phyloP scores from a whole-genome alignment of 2,888 invertebrate genomes.

The Spisula subtruncata region DNA sequence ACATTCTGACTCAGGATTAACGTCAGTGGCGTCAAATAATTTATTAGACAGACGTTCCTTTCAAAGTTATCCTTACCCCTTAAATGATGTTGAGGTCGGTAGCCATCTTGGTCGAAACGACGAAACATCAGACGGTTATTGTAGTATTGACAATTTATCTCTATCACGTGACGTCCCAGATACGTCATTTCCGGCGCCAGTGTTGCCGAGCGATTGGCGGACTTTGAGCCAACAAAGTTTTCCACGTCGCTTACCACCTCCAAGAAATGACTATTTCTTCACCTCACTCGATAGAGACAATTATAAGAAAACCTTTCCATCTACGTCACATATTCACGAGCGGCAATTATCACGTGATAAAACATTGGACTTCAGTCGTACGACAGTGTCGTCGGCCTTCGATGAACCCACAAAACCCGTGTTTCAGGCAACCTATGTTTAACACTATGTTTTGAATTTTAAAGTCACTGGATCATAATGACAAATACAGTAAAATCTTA shows the following conservation, averaged over 20 bases:
- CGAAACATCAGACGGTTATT: constrained; percentile 72
- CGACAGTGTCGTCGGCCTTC: constrained; percentile 55
- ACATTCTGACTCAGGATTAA: constrained; percentile 55
- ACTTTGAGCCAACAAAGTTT: constrained; percentile 47
- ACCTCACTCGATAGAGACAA: constrained; percentile 44
- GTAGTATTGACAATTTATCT: constrained; percentile 71
- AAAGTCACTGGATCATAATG: neutral
- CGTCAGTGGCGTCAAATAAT: constrained; percentile 56
- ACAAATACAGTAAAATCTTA: neutral
- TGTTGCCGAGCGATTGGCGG: neutral
- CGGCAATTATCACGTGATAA: constrained; percentile 32
- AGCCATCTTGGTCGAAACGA: constrained; percentile 52
- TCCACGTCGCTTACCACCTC: constrained; percentile 46
- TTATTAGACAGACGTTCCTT: constrained; percentile 47
- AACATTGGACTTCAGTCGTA: neutral
- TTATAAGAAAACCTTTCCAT: constrained; percentile 28
- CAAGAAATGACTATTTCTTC: constrained; percentile 62
- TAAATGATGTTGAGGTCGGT: constrained; percentile 30
- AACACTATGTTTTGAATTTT: neutral
- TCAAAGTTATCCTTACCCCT: constrained; percentile 59
- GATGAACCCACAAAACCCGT: constrained; percentile 53
- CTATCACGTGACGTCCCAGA: constrained; percentile 56
- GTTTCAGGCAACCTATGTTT: constrained; percentile 67
- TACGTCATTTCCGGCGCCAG: constrained; percentile 40
- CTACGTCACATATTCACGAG: constrained; percentile 20